Conservation (phyloP, 1,140 invertebrate genomes). For the Helicoverpa armigera region DNA sequence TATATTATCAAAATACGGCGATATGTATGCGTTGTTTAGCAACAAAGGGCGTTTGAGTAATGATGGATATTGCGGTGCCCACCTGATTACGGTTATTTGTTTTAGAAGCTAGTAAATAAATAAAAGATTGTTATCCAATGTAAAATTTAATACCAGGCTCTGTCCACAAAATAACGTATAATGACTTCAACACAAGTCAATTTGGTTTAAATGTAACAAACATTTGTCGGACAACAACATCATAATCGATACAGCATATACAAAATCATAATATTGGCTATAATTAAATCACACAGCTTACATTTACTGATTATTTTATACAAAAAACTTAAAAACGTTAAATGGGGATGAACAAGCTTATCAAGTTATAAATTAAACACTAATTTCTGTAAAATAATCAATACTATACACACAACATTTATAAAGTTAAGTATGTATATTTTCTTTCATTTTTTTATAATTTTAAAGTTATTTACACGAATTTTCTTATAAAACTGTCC, state of each 20-base stretch:
- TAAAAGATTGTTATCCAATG: slow-evolving; percentile 45
- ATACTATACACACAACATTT: slow-evolving; percentile 50
- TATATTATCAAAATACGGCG: no score
- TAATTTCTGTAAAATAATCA: slow-evolving; percentile 53
- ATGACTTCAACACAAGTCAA: slow-evolving; percentile 46
- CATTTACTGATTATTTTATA: slow-evolving; percentile 36
- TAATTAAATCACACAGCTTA: slow-evolving; percentile 50
- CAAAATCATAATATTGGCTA: slow-evolving; percentile 47
- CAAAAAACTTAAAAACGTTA: slow-evolving; percentile 41
- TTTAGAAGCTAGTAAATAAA: background rate
- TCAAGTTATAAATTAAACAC: slow-evolving; percentile 30
- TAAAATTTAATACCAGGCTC: slow-evolving; percentile 53
- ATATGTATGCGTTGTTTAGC: no score
- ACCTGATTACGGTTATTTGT: no score
- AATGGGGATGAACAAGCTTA: slow-evolving; percentile 25
- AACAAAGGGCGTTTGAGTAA: no score
- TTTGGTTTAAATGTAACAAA: slow-evolving; percentile 50
- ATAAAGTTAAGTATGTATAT: slow-evolving; percentile 37
- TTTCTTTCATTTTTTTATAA: slow-evolving; percentile 1
- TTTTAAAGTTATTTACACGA: slow-evolving; percentile 31
- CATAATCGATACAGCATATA: slow-evolving; percentile 46
- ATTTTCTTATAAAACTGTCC: slow-evolving; percentile 26
- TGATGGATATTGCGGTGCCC: no score
- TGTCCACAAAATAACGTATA: slow-evolving; percentile 50
- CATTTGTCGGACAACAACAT: slow-evolving; percentile 45